Evolutionary conservation across 2,797 vertebrate genomes (phyloP).

Genomic region (Sus cebifrons): DNA sequence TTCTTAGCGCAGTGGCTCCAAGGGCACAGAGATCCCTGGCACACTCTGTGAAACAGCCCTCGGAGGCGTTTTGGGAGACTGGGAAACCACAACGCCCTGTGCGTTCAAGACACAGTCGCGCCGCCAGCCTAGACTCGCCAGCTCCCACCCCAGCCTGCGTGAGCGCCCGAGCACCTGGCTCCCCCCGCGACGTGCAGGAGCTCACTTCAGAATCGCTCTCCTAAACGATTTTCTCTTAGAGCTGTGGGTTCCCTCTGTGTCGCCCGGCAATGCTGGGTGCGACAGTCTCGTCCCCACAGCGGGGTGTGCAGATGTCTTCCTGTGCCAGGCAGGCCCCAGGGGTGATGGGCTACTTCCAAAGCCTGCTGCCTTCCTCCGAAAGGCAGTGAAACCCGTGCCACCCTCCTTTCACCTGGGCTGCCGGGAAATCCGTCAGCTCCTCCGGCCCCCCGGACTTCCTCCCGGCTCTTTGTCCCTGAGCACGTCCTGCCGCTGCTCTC

Average conservation of each 20-base stretch:
- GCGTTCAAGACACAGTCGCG: too few species aligned
- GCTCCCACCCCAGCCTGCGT: too few species aligned
- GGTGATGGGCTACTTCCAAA: too few species aligned
- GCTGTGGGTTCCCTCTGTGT: too few species aligned
- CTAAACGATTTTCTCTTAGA: too few species aligned
- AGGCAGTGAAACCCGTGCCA: not conserved
- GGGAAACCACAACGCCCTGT: too few species aligned
- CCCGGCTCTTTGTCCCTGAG: not conserved
- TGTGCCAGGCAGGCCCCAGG: not conserved
- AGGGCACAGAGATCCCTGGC: not conserved
- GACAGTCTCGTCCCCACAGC: not conserved
- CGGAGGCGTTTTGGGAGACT: too few species aligned
- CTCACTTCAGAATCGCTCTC: too few species aligned
- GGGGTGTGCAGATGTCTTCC: not conserved
- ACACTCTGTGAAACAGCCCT: not conserved
- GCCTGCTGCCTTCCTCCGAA: rapidly evolving
- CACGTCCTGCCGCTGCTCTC: not conserved
- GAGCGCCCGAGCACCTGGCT: too few species aligned
- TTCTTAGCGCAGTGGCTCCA: not conserved
- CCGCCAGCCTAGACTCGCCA: too few species aligned
- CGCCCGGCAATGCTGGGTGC: not conserved
- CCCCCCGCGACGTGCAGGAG: too few species aligned
- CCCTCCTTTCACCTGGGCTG: not conserved
- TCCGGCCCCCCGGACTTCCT: too few species aligned
- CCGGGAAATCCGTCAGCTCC: rapidly evolving